These are phyloP conservation scores for Dicaeum eximium DNA, from an alignment of 2,113 vertebrate species.

Conservation along the genomic window DNA sequence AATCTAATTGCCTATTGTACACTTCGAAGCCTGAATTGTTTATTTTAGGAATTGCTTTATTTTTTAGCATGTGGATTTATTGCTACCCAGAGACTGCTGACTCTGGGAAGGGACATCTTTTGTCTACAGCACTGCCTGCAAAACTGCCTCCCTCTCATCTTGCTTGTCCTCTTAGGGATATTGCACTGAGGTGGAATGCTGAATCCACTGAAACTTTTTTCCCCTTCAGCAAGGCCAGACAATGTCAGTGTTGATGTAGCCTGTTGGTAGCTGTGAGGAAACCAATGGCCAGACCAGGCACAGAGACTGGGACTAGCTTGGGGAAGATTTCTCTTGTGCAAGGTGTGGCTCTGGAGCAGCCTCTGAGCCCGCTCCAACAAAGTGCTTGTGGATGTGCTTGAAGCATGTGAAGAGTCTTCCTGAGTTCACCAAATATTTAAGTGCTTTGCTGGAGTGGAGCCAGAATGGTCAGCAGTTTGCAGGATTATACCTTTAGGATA, in stretches of 20 bases:
- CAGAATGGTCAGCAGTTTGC: background rate
- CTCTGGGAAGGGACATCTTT: background rate
- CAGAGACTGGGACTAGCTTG: background rate
- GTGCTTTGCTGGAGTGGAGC: slow-evolving; percentile 14
- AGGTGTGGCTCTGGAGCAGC: background rate
- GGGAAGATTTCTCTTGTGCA: background rate
- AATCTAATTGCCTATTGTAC: background rate
- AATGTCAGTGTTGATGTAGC: background rate
- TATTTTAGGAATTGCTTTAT: slow-evolving; percentile 14
- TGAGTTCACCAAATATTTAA: slow-evolving; percentile 11
- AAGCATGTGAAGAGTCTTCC: background rate
- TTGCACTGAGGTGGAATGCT: background rate
- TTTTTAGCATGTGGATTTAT: slow-evolving; percentile 11
- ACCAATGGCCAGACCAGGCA: background rate
- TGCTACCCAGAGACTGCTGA: background rate
- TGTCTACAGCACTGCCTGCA: background rate
- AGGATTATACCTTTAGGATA: background rate
- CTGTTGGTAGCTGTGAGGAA: background rate
- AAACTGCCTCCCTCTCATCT: background rate
- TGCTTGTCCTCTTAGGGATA: background rate
- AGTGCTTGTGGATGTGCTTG: background rate
- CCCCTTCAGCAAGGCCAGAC: background rate
- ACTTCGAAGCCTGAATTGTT: background rate
- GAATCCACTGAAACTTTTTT: background rate
- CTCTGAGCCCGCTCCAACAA: background rate